phyloP scores from a whole-genome alignment of 1,140 invertebrate genomes.

The Odontomachus brunneus region DNA sequence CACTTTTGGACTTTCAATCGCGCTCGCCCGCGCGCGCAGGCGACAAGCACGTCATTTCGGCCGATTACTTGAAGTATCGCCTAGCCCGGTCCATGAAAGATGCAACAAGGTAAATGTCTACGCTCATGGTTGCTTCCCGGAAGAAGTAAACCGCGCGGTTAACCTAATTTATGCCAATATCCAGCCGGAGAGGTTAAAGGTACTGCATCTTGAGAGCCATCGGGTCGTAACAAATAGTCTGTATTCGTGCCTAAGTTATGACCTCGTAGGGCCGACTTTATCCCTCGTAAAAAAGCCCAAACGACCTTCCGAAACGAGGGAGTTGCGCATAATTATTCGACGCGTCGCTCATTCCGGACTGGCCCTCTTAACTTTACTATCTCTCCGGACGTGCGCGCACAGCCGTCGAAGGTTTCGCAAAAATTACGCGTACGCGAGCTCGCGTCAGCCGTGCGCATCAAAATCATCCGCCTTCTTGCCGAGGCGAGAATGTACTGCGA shows the following conservation, averaged over 20 bases:
- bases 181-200: conserved; percentile 67
- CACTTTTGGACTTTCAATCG: no score
- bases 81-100: conserved; percentile 43
- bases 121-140: conserved; percentile 65
- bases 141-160: conserved; percentile 71
- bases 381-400: conserved; percentile 42
- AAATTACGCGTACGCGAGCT: conserved; percentile 52
- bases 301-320: conserved; percentile 74
- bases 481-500: conserved; percentile 27
- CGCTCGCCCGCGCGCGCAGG: no score
- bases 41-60: not conserved
- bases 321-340: conserved; percentile 73
- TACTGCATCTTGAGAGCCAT: conserved; percentile 70
- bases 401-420: conserved; percentile 63
- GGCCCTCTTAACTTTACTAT: conserved; percentile 70
- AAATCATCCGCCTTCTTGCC: conserved; percentile 3
- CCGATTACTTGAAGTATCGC: conserved; percentile 17
- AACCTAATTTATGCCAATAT: conserved; percentile 76
- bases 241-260: conserved; percentile 75
- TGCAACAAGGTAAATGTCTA: conserved; percentile 48
- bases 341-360: conserved; percentile 65
- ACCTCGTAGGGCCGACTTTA: conserved; percentile 71
- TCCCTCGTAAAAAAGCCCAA: conserved; percentile 74
- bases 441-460: conserved; percentile 30
- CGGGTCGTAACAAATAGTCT: conserved; percentile 73